phyloP scores from a whole-genome alignment of 2,113 vertebrate genomes.

The Epinephelus moara region DNA sequence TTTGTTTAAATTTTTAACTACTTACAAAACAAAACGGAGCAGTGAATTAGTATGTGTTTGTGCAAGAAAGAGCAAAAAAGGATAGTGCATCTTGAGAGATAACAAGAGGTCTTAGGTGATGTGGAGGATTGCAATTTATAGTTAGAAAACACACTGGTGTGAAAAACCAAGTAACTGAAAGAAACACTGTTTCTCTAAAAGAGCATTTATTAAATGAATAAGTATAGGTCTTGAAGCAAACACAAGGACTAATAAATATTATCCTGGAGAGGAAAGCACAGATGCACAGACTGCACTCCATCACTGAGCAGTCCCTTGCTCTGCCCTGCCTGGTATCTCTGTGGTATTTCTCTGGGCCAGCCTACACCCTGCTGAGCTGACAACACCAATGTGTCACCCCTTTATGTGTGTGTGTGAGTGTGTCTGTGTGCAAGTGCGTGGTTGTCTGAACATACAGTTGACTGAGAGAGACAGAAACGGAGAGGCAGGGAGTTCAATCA shows the following conservation, averaged over 20 bases:
- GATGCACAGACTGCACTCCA: slow-evolving; percentile 10
- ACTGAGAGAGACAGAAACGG: slow-evolving; percentile 31
- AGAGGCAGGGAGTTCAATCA: slow-evolving; percentile 43
- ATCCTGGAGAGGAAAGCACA: background rate
- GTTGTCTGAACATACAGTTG: slow-evolving; percentile 25
- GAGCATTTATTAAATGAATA: background rate
- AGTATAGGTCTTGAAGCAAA: slow-evolving; percentile 16
- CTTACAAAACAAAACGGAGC: background rate
- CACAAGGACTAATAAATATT: background rate
- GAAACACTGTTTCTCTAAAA: background rate
- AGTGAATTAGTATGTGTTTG: background rate
- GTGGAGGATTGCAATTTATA: background rate
- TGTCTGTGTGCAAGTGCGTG: slow-evolving; percentile 2
- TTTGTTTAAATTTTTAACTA: background rate
- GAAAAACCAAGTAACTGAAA: background rate
- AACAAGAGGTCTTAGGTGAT: background rate
- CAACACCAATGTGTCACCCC: slow-evolving; percentile 54
- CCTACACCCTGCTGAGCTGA: slow-evolving; percentile 58
- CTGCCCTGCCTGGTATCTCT: slow-evolving; percentile 15
- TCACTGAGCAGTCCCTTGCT: slow-evolving; percentile 25
- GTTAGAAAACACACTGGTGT: background rate
- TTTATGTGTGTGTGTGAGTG: slow-evolving; percentile 1
- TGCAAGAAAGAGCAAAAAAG: background rate
- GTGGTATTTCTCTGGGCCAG: slow-evolving; percentile 42
- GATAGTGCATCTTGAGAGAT: background rate